Percentiles rank a stretch among this genome's conserved stretches.
These are phyloP conservation scores for Archaeoteleia sp. DNA, from an alignment of 2,888 invertebrate species.

Conservation along the genomic window DNA sequence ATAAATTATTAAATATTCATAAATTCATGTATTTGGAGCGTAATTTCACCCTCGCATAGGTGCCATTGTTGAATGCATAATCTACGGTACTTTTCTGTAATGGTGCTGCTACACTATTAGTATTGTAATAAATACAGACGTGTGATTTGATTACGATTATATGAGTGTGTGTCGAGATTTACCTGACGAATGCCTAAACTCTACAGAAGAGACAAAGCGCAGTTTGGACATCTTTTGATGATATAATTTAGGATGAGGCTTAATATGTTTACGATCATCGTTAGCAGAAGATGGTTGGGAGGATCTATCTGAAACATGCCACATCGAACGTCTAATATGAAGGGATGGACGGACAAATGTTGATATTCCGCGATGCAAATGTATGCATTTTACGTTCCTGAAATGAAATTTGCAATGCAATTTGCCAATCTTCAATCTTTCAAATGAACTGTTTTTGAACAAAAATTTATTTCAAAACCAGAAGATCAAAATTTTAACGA, in stretches of 20 bases:
- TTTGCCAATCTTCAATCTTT: too few relatives aligned
- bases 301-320: conserved; percentile 79
- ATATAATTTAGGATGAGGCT: conserved; percentile 73
- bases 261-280: conserved; percentile 76
- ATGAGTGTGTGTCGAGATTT: conserved; percentile 65
- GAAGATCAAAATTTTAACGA: too few relatives aligned
- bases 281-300: conserved; percentile 78
- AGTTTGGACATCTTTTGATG: conserved; percentile 82
- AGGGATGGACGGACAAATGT: conserved; percentile 55
- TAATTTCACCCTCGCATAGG: too few relatives aligned
- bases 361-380: conserved; percentile 28
- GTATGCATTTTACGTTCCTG: conserved; percentile 12
- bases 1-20: too few relatives aligned
- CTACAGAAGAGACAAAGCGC: conserved; percentile 88
- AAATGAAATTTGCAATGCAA: too few relatives aligned
- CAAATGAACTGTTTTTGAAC: too few relatives aligned
- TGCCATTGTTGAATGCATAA: background rate
- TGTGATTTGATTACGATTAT: conserved; percentile 31
- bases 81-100: conserved; percentile 3
- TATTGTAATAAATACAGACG: conserved; percentile 17
- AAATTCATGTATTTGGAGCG: background rate
- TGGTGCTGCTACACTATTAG: conserved; percentile 22
- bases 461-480: too few relatives aligned
- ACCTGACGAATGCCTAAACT: conserved; percentile 87
- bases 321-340: conserved; percentile 72